Percentiles rank a stretch among this genome's conserved stretches.
These are phyloP conservation scores for Halictus rubicundus DNA, from an alignment of 1,140 invertebrate genomes.

Conservation along the genomic window DNA sequence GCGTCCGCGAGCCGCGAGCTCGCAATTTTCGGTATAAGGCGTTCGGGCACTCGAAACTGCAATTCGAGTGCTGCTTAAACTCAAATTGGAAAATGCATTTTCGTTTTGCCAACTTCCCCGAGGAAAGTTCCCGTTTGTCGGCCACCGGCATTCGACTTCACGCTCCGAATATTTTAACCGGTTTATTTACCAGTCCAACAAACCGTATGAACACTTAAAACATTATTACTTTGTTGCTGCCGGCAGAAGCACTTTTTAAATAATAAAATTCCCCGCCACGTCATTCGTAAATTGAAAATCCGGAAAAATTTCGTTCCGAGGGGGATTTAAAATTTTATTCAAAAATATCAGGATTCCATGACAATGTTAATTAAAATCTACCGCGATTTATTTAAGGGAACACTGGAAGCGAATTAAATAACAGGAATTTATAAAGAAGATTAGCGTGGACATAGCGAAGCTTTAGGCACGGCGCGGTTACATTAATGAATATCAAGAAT, in stretches of 20 bases:
- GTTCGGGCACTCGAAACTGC: background rate
- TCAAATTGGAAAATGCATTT: slow-evolving; percentile 3
- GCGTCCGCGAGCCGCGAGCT: background rate
- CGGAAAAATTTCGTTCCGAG: background rate
- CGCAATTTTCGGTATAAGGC: background rate
- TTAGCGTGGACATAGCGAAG: too few species aligned
- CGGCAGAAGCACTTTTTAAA: background rate
- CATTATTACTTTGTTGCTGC: too few species aligned
- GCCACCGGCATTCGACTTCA: too few species aligned
- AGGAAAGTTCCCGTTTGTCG: too few species aligned
- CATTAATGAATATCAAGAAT: too few species aligned
- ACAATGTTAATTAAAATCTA: background rate
- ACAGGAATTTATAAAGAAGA: too few species aligned
- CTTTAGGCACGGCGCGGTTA: too few species aligned
- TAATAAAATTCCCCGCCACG: background rate
- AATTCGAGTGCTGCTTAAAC: background rate
- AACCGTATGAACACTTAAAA: too few species aligned
- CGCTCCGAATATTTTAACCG: too few species aligned
- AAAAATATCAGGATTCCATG: background rate
- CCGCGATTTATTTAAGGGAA: too few species aligned
- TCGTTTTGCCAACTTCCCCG: background rate
- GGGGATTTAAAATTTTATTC: background rate
- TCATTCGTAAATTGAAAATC: background rate
- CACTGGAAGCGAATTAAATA: too few species aligned
- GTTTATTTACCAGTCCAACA: too few species aligned